Evolutionary conservation across 2,888 invertebrate genomes (phyloP).

Genomic region (Ophion ventricosus): DNA sequence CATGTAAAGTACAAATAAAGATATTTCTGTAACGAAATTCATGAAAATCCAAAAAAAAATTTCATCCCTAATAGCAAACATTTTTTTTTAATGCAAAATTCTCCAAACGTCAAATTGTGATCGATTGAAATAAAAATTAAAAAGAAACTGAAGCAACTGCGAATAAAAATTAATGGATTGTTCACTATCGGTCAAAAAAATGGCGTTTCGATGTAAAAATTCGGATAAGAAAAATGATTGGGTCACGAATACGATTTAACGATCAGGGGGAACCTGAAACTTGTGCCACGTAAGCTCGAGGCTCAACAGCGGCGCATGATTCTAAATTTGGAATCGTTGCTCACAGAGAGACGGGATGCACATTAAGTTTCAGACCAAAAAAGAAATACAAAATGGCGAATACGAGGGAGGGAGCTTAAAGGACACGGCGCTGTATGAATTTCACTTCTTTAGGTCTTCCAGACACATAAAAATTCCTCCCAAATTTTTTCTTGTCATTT

Average conservation of each 20-base stretch:
- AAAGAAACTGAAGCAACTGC: too few species aligned
- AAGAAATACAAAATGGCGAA: slow-evolving; percentile 37
- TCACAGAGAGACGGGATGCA: slow-evolving; percentile 61
- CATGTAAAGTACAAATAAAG: too few species aligned
- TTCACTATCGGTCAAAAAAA: too few species aligned
- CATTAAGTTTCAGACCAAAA: slow-evolving; percentile 53
- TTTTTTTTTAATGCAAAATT: too few species aligned
- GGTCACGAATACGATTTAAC: slow-evolving; percentile 35
- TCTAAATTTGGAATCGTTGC: slow-evolving; percentile 69
- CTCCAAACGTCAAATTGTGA: too few species aligned
- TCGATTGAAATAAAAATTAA: too few species aligned
- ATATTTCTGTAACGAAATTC: too few species aligned
- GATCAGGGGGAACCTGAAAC: slow-evolving; percentile 35
- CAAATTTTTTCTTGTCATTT: too few species aligned
- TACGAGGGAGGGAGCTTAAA: slow-evolving; percentile 40
- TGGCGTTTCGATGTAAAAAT: not conserved
- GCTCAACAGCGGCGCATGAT: slow-evolving; percentile 33
- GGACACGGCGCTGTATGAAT: slow-evolving; percentile 27
- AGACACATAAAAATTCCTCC: too few species aligned
- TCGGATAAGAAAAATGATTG: slow-evolving; percentile 8
- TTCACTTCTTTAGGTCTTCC: not conserved
- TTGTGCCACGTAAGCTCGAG: slow-evolving; percentile 35
- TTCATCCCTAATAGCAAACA: too few species aligned
- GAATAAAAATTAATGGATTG: too few species aligned
- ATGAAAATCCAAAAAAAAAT: too few species aligned